Evolutionary conservation across 2,113 vertebrate genomes (phyloP), one percentile per base, ranked within the genome.

Genomic region (Chamaea fasciata): DNA sequence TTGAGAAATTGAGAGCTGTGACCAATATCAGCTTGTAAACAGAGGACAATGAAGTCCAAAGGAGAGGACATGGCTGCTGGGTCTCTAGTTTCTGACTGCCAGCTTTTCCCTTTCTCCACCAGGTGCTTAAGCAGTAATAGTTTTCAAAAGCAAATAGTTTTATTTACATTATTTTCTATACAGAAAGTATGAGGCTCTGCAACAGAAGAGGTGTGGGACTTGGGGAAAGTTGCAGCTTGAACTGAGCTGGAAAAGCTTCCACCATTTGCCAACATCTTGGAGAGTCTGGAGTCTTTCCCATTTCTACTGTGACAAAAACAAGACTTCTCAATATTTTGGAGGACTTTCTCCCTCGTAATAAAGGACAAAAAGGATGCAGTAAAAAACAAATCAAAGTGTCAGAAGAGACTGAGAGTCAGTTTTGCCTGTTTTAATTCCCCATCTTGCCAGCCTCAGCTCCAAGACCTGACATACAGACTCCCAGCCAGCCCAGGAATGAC

Each of bases 271-370:
- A 95, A 1, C 83, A 52, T 92, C 89, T 93, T 83, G 89, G 52
- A 93, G 92, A 90, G 85, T 76, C 62, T 90, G 92, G 92, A 83
- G 90, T 55, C 22, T 74, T 90, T 95, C 83, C 80, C 73, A 50
- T 75, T 52, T 96, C 80, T 55, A 49, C 76, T 94, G 68, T 90
- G 86, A 87, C 90, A 89, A 92, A 95, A 93, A 14, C 64, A 83
- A 50, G 70, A 91, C 74, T 87, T 81, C 60, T 81, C 64, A 89
- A 75, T n/a, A 52, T 69, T 95, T 89, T 94, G 55, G 71, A 95
- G 73, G 83, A 64, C 50, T 96, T 93, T 86, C 21, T 88, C 37
- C 27, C n/a, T 44, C 77, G 33, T 55, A 94, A 80, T 46, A 92
- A 83, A 92, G 76, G 56, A 90, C 65, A 83, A 77, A 90, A 96